Evolutionary conservation across 2,888 invertebrate genomes (phyloP).

Genomic region (Dilophus febrilis): DNA sequence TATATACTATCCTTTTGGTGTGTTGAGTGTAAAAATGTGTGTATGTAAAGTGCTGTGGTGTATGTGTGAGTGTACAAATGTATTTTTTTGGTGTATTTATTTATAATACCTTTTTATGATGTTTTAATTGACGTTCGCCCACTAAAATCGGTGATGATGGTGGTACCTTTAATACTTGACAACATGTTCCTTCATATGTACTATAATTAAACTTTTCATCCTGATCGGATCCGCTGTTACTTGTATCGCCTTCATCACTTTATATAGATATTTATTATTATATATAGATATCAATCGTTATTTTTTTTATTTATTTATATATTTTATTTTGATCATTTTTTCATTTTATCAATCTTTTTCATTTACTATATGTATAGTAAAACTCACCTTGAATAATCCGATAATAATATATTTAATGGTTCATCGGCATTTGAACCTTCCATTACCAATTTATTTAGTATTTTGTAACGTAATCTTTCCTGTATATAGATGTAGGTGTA

Average conservation of each 20-base stretch:
- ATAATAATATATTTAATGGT: conserved; percentile 67
- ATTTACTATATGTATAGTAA: no score
- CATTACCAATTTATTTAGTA: conserved; percentile 57
- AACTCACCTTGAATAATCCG: conserved; percentile 70
- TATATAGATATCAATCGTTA: no score
- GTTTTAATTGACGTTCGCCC: conserved; percentile 24
- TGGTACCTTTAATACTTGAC: conserved; percentile 37
- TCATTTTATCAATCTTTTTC: no score
- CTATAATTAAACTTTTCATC: conserved; percentile 30
- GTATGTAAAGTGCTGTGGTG: not conserved
- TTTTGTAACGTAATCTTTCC: conserved; percentile 64
- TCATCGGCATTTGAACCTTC: conserved; percentile 80
- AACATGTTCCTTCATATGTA: conserved; percentile 28
- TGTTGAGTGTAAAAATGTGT: no score
- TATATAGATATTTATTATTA: no score
- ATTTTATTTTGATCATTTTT: no score
- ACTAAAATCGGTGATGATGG: conserved; percentile 52
- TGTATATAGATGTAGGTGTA: no score
- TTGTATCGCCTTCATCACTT: conserved; percentile 65
- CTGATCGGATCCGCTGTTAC: conserved; percentile 52
- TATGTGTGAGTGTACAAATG: not conserved
- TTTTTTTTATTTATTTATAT: no score
- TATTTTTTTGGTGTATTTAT: conserved; percentile 1
- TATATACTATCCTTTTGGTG: no score
- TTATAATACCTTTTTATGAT: conserved; percentile 17